phyloP scores from a whole-genome alignment of 2,113 vertebrate species.

The Lagenorhynchus albirostris region DNA sequence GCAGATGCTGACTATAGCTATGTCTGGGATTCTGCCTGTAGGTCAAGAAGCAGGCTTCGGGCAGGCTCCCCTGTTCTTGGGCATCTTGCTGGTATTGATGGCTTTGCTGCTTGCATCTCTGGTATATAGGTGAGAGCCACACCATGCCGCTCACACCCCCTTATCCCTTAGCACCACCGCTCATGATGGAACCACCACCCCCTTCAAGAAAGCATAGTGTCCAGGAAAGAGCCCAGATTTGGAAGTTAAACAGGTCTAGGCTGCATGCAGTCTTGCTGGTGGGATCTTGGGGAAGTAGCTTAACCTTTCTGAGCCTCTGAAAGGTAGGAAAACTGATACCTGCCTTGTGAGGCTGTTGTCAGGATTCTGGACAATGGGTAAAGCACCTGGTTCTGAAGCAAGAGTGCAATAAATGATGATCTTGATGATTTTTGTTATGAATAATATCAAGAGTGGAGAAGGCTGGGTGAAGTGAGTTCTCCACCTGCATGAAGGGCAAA shows the following conservation, averaged over 20 bases:
- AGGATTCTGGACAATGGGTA: background rate
- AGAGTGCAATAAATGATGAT: background rate
- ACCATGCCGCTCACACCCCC: background rate
- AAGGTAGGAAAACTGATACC: background rate
- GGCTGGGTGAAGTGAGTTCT: background rate
- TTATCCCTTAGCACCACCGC: background rate
- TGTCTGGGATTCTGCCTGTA: constrained; percentile 18
- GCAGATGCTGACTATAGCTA: background rate
- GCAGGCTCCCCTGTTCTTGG: constrained; percentile 82
- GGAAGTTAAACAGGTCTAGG: background rate
- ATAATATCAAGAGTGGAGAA: background rate
- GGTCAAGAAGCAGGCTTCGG: constrained; percentile 58
- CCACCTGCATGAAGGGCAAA: background rate
- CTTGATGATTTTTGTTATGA: background rate
- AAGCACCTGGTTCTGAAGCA: background rate
- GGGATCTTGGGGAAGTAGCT: background rate
- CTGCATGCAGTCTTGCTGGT: background rate
- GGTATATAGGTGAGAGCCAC: constrained; percentile 86
- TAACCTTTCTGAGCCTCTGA: background rate
- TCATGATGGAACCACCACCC: background rate
- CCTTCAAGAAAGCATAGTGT: background rate
- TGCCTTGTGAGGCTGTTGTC: background rate
- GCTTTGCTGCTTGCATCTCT: constrained; percentile 83
- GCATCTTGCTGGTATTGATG: constrained; percentile 80
- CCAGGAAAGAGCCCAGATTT: background rate